A percentile compares a stretch with the other conserved stretches of the same genome.
Evolutionary conservation across 2,797 vertebrate genomes (phyloP).

Genomic region (Sebastes aleutianus): DNA sequence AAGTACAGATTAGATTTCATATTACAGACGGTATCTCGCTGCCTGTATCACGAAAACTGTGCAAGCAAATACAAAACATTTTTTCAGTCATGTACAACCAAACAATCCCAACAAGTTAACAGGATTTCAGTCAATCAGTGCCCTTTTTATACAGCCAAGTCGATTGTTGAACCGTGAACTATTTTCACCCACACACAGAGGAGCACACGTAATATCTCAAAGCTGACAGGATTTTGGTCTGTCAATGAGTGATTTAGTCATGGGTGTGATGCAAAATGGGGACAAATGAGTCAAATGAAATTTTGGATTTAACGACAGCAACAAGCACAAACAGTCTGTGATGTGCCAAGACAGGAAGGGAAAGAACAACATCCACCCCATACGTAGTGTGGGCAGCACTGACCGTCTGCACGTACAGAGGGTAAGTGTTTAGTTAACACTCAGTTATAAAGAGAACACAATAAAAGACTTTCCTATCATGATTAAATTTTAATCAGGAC

Average conservation of each 20-base stretch:
- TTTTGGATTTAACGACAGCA: not conserved
- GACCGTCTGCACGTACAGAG: not conserved
- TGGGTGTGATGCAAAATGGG: not conserved
- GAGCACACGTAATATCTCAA: not conserved
- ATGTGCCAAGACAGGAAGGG: not conserved
- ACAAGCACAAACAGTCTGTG: not conserved
- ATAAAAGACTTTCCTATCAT: not conserved
- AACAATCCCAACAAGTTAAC: slow-evolving; percentile 10
- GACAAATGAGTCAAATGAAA: not conserved
- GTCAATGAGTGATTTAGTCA: slow-evolving; percentile 31
- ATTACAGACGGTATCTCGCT: not conserved
- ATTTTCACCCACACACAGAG: not conserved
- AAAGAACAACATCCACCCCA: not conserved
- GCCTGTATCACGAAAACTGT: not conserved
- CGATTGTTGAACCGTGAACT: slow-evolving; percentile 1
- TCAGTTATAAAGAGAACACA: not conserved
- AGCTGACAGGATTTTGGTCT: slow-evolving; percentile 14
- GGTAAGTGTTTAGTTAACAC: not conserved
- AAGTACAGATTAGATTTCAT: slow-evolving; percentile 30
- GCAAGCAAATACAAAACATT: not conserved
- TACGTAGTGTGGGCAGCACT: not conserved
- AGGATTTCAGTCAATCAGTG: slow-evolving; percentile 6
- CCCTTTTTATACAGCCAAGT: not conserved
- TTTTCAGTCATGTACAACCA: not conserved
- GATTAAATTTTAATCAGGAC: not conserved